Base-by-base conservation (phyloP, 92 coral and sea anemone genomes). In the Virgularia gustaviana region DNA sequence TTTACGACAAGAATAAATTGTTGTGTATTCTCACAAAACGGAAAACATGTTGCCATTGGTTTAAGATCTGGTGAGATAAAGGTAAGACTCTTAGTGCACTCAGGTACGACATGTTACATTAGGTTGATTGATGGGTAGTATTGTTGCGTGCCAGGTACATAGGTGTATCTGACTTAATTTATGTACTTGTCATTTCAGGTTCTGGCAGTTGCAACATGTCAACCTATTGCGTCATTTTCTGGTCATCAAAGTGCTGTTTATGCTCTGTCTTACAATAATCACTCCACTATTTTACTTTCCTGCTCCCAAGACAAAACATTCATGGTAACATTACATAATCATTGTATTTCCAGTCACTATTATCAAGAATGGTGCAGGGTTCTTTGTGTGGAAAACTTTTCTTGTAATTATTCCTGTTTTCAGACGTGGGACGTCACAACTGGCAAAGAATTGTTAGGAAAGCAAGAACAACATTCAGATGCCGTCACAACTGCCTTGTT, bases 21-120 rank as follows among this genome's bases (percentile, higher is more conserved):
- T 66, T 79, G 87, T 5, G 60, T 79, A 15, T 84, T 89, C 25
- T 80, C 87, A 34, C 68, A 75, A 16, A 67, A 79, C 68, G 90
- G 90, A 33, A 38, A 43, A 4, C 54, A 42, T 29, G 85, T 91
- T 44, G 92, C 96, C 28, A 79, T 87, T 15, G 96, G 92, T 19
- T 72, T 88, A 55, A 87, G 84, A 70, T 81, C 81, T 33, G 97
- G 97, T 1, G 19, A 29, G 24, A 80, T 91, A 0, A 76, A 72
- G 90, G 97, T 89, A 75, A 49, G 57, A 12, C n/a, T n/a, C n/a
- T n/a, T n/a, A n/a, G n/a, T n/a, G n/a, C n/a, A n/a, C n/a, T n/a
- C n/a, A 10, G 19, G 19, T 16, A 19, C 5, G 22, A 13, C 22
- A 28, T 33, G 7, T 60, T 33, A 34, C 37, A 60, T 33, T 35